Evolutionary conservation across 53 echinoderm and acorn worm genomes (phyloP), one percentile per base, ranked within the genome.

Genomic region (Temnopleurus reevesii): DNA sequence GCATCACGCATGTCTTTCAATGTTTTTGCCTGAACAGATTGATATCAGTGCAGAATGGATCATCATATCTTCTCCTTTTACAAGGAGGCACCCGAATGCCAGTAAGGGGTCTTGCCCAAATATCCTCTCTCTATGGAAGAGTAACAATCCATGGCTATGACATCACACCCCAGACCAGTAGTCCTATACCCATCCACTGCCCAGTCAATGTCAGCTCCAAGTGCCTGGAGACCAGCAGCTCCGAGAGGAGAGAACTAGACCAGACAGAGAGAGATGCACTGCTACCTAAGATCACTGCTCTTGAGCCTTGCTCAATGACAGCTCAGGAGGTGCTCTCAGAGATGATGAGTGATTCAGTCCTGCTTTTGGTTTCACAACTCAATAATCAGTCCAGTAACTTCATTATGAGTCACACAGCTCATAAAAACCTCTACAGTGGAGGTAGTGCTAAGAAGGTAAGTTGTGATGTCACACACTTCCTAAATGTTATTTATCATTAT

Each of bases 391-490:
- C 86, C 2, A 86, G 64, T 46, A 63, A 41, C 23, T 63, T 45
- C 33, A 60, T 86, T 64, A 63, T 46, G 1, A 46, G 47, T 46
- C 60, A 28, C 45, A 45, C 6, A 6, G n/a, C 26, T 30, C 28
- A 86, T 61, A 86, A 63, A 19, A 60, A 86, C 43, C 31, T 86
- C 10, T 86, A 61, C 64, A 63, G 61, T 28, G 64, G 61, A 28
- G 86, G 86, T n/a, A 86, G 64, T 27, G 64, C 64, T 29, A 60
- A 63, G 30, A 86, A 86, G 86, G 86, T 86, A 86, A 31, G 49
- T 17, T 9, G 15, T 49, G 15, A 12, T 15, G 9, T 15, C 49
- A 49, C 15, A 49, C 15, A 49, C 49, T 12, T 49, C 15, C 15
- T 15, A 49, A 49, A 12, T 15, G 9, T 58, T 7, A 56, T 5